Evolutionary conservation across 2,888 invertebrate species (phyloP).

Genomic region (Frankliniella intonsa): DNA sequence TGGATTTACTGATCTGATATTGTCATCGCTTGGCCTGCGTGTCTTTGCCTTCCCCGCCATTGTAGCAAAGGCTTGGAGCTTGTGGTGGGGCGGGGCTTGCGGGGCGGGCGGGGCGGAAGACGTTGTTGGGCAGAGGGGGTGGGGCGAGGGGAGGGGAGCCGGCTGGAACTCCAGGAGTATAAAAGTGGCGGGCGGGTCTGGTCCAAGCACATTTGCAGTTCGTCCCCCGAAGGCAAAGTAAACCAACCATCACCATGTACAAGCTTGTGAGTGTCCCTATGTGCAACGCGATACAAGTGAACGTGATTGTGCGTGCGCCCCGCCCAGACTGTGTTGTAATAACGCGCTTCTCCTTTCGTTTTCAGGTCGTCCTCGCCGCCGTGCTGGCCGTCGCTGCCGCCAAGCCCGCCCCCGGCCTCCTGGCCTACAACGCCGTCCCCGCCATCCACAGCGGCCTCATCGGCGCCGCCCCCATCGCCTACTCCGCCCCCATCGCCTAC

Average conservation of each 20-base stretch:
- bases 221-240: slow-evolving; percentile 3
- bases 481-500: neutral
- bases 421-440: neutral
- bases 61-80: too few relatives aligned
- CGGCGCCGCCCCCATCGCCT: neutral
- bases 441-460: neutral
- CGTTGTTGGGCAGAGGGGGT: neutral
- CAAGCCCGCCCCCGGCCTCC: slow-evolving; percentile 17
- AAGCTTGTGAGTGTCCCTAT: neutral
- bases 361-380: slow-evolving; percentile 14
- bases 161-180: neutral
- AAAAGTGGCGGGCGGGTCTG: neutral
- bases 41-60: too few relatives aligned
- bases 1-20: too few relatives aligned
- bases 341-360: neutral
- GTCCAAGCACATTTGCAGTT: slow-evolving; percentile 19
- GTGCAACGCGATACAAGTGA: neutral
- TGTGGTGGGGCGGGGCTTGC: neutral
- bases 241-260: slow-evolving; percentile 15
- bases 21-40: too few relatives aligned
- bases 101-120: neutral
- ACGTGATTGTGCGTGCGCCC: neutral
- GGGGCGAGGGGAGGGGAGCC: neutral
- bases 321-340: neutral
- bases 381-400: slow-evolving; percentile 17